phyloP scores from a whole-genome alignment of 1,140 invertebrate species.

The Nebria ingens region DNA sequence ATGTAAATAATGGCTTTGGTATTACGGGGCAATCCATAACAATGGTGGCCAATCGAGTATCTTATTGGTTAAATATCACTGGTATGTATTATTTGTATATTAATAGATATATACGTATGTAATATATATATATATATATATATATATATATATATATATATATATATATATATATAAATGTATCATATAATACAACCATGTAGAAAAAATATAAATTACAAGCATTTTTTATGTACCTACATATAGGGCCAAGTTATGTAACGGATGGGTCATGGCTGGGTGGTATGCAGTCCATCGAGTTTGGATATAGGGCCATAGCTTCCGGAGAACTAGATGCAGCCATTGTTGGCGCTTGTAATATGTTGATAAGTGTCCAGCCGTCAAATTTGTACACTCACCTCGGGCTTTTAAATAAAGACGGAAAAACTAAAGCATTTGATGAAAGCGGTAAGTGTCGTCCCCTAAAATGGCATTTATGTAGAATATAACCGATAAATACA shows the following conservation, averaged over 20 bases:
- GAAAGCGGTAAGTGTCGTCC: conserved; percentile 42
- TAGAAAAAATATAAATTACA: no score
- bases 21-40: conserved; percentile 53
- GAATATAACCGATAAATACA: no score
- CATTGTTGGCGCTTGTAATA: conserved; percentile 52
- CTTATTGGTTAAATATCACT: conserved; percentile 52
- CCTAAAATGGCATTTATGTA: no score
- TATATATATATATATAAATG: no score
- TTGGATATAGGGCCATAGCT: conserved; percentile 50
- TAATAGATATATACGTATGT: no score
- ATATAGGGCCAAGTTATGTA: conserved; percentile 54
- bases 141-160: no score
- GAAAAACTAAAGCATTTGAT: conserved; percentile 59
- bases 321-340: conserved; percentile 54
- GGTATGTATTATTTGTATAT: conserved; percentile 31
- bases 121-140: no score
- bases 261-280: conserved; percentile 64
- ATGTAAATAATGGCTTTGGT: conserved; percentile 42
- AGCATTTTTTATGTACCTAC: no score
- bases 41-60: conserved; percentile 59
- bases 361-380: conserved; percentile 51
- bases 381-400: conserved; percentile 48
- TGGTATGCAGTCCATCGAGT: conserved; percentile 51
- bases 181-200: no score
- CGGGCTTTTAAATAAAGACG: conserved; percentile 52